Evolutionary conservation across 2,797 vertebrate genomes (phyloP), one percentile per base, ranked within the genome.

Genomic region (Dallia pectoralis): DNA sequence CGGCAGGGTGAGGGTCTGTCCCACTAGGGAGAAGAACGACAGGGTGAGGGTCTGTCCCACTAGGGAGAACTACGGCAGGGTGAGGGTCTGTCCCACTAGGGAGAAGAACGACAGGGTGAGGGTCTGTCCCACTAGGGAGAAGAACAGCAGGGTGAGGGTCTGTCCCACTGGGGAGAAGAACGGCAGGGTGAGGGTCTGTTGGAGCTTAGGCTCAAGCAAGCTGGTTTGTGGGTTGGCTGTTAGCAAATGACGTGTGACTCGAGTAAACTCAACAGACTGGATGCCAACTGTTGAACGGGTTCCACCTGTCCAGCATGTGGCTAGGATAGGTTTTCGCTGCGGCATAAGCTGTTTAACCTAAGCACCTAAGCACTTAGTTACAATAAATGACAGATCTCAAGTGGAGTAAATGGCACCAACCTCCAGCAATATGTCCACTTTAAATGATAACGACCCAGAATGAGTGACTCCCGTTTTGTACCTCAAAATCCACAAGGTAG

Each of bases 81-180:
- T n/a, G n/a, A n/a, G n/a, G n/a, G 80, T 88, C 82, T 87, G 76
- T 66, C 81, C 73, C 81, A 77, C 48, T n/a, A n/a, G n/a, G n/a
- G n/a, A n/a, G n/a, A n/a, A n/a, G n/a, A n/a, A n/a, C n/a, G n/a
- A n/a, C n/a, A n/a, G 72, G 36, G n/a, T n/a, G n/a, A n/a, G n/a
- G n/a, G 80, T 88, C 82, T 87, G 76, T 66, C 81, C 73, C 81
- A 77, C 48, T n/a, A n/a, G n/a, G n/a, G n/a, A n/a, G n/a, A n/a
- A n/a, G n/a, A n/a, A n/a, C n/a, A n/a, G n/a, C n/a, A n/a, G 72
- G 36, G n/a, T n/a, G n/a, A n/a, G n/a, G n/a, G n/a, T 73, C n/a
- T n/a, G n/a, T n/a, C n/a, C n/a, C n/a, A n/a, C n/a, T n/a, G 44
- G 71, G 73, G 78, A 61, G 69, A 53, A 67, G 72, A 75, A 56